A percentile compares a stretch with the other conserved stretches of the same genome.
Evolutionary conservation across 2,797 vertebrate species (phyloP).

Genomic region (Malurus leucopterus): DNA sequence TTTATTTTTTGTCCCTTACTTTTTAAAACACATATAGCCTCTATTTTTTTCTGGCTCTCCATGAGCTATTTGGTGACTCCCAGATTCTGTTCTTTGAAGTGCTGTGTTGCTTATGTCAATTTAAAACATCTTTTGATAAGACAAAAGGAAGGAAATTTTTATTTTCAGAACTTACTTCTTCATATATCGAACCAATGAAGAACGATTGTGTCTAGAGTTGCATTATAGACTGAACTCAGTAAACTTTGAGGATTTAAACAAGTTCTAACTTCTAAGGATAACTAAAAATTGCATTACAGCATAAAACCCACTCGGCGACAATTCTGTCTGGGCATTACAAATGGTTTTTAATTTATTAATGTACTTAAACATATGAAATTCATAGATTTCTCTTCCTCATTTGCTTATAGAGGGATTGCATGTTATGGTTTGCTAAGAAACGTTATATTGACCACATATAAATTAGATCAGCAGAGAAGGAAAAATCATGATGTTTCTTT

Average conservation of each 20-base stretch:
- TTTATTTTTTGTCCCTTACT: background rate
- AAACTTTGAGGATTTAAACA: background rate
- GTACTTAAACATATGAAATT: background rate
- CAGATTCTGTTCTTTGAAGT: background rate
- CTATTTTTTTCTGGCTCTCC: background rate
- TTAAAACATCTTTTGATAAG: background rate
- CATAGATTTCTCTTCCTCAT: background rate
- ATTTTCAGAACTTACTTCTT: background rate
- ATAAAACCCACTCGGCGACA: background rate
- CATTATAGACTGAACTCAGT: background rate
- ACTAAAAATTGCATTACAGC: background rate
- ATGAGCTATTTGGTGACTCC: background rate
- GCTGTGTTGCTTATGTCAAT: background rate
- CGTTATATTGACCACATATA: background rate
- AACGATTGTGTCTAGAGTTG: background rate
- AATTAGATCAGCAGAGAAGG: background rate
- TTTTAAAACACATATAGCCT: background rate
- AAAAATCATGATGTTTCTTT: background rate
- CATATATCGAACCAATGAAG: background rate
- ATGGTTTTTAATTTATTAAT: slow-evolving; percentile 9
- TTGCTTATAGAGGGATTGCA: background rate
- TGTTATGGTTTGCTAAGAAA: background rate
- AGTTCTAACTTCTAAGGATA: background rate
- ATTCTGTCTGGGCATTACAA: background rate
- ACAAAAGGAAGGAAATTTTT: background rate